Evolutionary conservation across 2,888 invertebrate species (phyloP).

Genomic region (Scaptomyza parva): DNA sequence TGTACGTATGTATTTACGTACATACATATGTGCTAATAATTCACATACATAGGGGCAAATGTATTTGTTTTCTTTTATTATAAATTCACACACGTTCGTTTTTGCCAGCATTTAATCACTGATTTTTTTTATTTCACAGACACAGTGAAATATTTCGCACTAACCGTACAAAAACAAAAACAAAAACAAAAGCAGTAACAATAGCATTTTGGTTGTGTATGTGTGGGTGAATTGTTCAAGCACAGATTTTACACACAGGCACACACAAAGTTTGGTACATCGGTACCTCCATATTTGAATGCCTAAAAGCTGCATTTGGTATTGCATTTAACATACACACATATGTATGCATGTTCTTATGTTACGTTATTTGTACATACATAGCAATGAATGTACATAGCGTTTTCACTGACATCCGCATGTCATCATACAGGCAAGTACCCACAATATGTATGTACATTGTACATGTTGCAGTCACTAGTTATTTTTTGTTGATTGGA

Average conservation of each 20-base stretch:
- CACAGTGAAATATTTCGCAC: slow-evolving; percentile 45
- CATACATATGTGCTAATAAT: slow-evolving; percentile 23
- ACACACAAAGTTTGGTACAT: slow-evolving; percentile 5
- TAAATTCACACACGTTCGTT: slow-evolving; percentile 54
- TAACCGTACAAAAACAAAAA: slow-evolving; percentile 40
- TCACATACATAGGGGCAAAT: slow-evolving; percentile 11
- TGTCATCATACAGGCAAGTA: slow-evolving; percentile 9
- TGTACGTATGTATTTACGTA: slow-evolving; percentile 4
- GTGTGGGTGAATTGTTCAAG: slow-evolving; percentile 16
- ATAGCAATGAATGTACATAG: slow-evolving; percentile 1
- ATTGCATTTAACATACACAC: slow-evolving; percentile 28
- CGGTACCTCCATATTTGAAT: slow-evolving; percentile 6
- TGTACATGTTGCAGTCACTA: slow-evolving; percentile 43
- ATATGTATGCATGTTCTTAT: slow-evolving; percentile 17
- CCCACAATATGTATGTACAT: slow-evolving; percentile 15
- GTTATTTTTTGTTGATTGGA: slow-evolving; percentile 19
- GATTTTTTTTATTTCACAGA: slow-evolving; percentile 42
- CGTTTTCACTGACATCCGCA: slow-evolving; percentile 26
- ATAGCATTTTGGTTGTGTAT: slow-evolving; percentile 15
- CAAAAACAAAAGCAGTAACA: slow-evolving; percentile 28
- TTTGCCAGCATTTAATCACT: slow-evolving; percentile 56
- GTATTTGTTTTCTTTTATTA: slow-evolving; percentile 45
- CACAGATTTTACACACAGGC: slow-evolving; percentile 16
- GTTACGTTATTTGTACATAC: slow-evolving; percentile 24
- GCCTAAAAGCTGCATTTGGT: slow-evolving; percentile 36